Evolutionary conservation across 2,797 vertebrate genomes (phyloP), one percentile per base, ranked within the genome.

Genomic region (Heteromormyrus szaboi): DNA sequence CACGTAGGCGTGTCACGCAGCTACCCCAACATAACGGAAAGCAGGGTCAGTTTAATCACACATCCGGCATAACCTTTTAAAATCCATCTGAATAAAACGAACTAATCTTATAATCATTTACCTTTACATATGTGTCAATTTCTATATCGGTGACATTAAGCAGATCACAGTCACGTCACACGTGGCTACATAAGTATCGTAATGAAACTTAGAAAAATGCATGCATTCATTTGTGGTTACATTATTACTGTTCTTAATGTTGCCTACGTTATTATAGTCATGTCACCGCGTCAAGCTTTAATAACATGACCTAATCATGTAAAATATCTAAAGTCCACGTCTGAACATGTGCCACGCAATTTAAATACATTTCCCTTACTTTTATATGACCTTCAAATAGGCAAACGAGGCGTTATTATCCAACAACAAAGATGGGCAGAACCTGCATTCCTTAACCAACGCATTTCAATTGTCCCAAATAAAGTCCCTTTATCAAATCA

Each of bases 401-500:
- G 48, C n/a, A 48, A 50, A 83, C 22, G 48, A 85, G 44, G 48
- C 81, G 48, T 51, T 85, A 51, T 48, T 46, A 85, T n/a, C 44
- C 81, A 25, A 85, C 81, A 84, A 84, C 22, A 48, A 85, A 85
- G 46, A 51, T 48, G 46, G 46, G n/a, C 81, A 5, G 44, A 85
- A 50, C n/a, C 81, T 50, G 48, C 46, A 86, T 86, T 86, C 86
- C 89, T 90, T 83, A 83, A 89, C 88, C 89, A 83, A 14, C 46
- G 44, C 25, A 19, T 87, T 50, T 56, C 86, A 85, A 79, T 84
- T 88, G 79, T 56, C 44, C 72, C 83, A 3, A 89, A 89, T 87
- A 62, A 91, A 91, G 88, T 90, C 91, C 85, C 88, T 54, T 86
- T 87, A 89, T 88, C 88, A 85, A 89, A 89, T 89, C 89, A 89